Evolutionary conservation across 2,888 invertebrate species (phyloP).

Genomic region (Lasioglossum pauxillum): DNA sequence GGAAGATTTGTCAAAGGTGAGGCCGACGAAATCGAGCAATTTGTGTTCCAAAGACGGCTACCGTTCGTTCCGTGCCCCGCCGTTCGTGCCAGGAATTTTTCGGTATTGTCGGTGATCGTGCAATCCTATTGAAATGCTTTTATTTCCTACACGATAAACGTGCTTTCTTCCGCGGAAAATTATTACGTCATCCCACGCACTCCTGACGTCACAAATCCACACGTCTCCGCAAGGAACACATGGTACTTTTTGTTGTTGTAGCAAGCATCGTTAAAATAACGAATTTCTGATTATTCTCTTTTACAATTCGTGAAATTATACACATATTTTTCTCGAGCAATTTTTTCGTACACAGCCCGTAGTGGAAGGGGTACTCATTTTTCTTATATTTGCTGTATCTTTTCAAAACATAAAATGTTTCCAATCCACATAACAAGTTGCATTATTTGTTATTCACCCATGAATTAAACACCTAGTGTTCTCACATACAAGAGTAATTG

Average conservation of each 20-base stretch:
- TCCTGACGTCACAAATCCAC: not conserved
- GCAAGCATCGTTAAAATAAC: no score
- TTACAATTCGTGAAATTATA: no score
- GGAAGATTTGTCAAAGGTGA: slow-evolving; percentile 65
- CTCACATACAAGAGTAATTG: no score
- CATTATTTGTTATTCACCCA: no score
- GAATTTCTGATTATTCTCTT: no score
- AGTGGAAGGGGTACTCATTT: no score
- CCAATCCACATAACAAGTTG: no score
- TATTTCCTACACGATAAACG: not conserved
- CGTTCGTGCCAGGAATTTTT: slow-evolving; percentile 15
- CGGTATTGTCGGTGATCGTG: slow-evolving; percentile 5
- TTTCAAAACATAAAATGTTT: no score
- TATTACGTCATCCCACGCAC: not conserved
- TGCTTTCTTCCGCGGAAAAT: not conserved
- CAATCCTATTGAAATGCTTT: slow-evolving; percentile 27
- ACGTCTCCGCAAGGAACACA: not conserved
- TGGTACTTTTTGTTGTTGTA: not conserved
- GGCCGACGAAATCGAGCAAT: slow-evolving; percentile 51
- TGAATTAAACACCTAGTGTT: no score
- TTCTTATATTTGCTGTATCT: no score
- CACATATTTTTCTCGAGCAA: no score
- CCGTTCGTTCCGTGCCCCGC: slow-evolving; percentile 4
- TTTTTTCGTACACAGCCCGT: no score
- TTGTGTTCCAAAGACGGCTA: slow-evolving; percentile 52